These are phyloP conservation scores for Phyllotis vaccarum DNA, from an alignment of 2,797 vertebrate species.

Conservation along the genomic window DNA sequence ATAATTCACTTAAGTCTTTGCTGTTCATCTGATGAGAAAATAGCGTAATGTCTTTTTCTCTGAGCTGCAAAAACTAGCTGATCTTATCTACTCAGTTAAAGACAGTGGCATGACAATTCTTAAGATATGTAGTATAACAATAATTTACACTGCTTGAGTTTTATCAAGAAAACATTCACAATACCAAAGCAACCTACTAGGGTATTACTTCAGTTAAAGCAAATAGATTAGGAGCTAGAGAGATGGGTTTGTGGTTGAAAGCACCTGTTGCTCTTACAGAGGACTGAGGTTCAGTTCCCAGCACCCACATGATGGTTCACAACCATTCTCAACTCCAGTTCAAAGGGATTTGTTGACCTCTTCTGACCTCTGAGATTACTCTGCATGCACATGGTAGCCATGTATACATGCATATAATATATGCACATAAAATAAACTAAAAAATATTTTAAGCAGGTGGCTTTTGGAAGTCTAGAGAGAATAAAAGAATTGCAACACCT, in stretches of 20 bases:
- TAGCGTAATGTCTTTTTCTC: constrained; percentile 48
- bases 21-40: neutral
- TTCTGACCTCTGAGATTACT: neutral
- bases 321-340: neutral
- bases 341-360: neutral
- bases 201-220: neutral
- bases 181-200: neutral
- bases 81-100: constrained; percentile 27
- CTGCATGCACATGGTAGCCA: neutral
- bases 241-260: neutral
- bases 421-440: neutral
- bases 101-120: neutral
- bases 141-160: constrained; percentile 17
- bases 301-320: neutral
- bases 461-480: neutral
- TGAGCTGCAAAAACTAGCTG: constrained; percentile 8
- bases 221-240: neutral
- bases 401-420: too few relatives aligned
- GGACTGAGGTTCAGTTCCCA: neutral
- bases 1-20: constrained; percentile 27
- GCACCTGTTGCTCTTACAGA: neutral
- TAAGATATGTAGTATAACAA: neutral
- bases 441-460: neutral
- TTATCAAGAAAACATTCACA: neutral
- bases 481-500: constrained; percentile 14